Evolutionary conservation across 2,113 vertebrate genomes (phyloP).

Genomic region (Rattus rattus): DNA sequence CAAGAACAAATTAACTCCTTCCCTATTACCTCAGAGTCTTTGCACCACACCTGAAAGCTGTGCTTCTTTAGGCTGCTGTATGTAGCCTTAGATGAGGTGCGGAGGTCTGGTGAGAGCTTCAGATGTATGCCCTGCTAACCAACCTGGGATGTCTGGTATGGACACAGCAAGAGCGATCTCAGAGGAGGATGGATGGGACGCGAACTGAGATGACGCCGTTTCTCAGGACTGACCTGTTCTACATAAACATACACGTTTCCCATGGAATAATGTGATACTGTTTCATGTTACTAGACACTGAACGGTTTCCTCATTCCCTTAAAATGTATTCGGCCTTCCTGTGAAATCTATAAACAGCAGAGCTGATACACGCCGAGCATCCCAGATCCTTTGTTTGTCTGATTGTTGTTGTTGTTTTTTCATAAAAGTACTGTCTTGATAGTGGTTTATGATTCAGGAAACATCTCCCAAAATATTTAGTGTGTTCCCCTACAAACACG

Average conservation of each 20-base stretch:
- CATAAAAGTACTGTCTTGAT: conserved; percentile 54
- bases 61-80: conserved; percentile 50
- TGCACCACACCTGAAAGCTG: conserved; percentile 13
- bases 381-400: conserved; percentile 39
- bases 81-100: conserved; percentile 42
- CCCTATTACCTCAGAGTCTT: conserved; percentile 61
- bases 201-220: conserved; percentile 37
- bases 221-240: conserved; percentile 43
- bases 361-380: conserved; percentile 26
- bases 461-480: neutral
- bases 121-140: neutral
- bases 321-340: conserved; percentile 55
- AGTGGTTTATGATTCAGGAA: conserved; percentile 56
- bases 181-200: neutral
- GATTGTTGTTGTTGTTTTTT: conserved; percentile 28
- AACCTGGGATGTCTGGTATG: conserved; percentile 20
- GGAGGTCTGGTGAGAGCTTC: conserved; percentile 53
- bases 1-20: conserved; percentile 60
- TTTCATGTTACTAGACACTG: conserved; percentile 41
- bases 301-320: conserved; percentile 63
- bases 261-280: conserved; percentile 23
- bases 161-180: neutral
- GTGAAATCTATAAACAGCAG: conserved; percentile 56
- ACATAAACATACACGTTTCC: conserved; percentile 42
- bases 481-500: conserved; percentile 7